Conservation (phyloP, 2,888 invertebrate species). For the Plemyria rubiginata region DNA sequence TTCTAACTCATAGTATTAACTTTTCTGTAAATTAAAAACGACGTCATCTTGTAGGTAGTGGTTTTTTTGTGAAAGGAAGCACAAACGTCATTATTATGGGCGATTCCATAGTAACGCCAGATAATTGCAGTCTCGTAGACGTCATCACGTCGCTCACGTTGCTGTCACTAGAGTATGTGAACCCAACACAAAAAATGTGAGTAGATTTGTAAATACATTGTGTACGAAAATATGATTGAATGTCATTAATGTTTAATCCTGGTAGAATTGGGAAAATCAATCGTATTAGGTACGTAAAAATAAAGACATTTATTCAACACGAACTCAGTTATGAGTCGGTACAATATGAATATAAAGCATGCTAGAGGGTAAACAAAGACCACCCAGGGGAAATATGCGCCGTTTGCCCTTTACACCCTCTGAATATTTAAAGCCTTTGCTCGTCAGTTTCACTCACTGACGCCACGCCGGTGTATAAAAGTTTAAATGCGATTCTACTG, state of each 20-base stretch:
- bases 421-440: slow-evolving; percentile 77
- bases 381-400: slow-evolving; percentile 76
- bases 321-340: slow-evolving; percentile 13
- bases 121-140: too few species aligned
- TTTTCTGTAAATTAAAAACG: too few species aligned
- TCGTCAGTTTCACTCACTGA: slow-evolving; percentile 57
- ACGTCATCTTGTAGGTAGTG: too few species aligned
- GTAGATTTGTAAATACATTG: too few species aligned
- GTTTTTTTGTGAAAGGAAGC: too few species aligned
- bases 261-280: neutral
- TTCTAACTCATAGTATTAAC: neutral
- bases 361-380: slow-evolving; percentile 54
- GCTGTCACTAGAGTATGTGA: too few species aligned
- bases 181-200: too few species aligned
- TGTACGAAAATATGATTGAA: too few species aligned
- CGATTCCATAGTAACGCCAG: too few species aligned
- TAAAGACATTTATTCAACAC: neutral
- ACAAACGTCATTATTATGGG: too few species aligned
- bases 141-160: too few species aligned
- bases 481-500: neutral
- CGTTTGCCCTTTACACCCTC: slow-evolving; percentile 81
- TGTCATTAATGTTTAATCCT: too few species aligned
- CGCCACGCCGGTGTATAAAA: slow-evolving; percentile 27
- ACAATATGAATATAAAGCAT: slow-evolving; percentile 41
- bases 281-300: neutral